Conservation (phyloP, 2,113 vertebrate genomes). For the Taurulus bubalis region DNA sequence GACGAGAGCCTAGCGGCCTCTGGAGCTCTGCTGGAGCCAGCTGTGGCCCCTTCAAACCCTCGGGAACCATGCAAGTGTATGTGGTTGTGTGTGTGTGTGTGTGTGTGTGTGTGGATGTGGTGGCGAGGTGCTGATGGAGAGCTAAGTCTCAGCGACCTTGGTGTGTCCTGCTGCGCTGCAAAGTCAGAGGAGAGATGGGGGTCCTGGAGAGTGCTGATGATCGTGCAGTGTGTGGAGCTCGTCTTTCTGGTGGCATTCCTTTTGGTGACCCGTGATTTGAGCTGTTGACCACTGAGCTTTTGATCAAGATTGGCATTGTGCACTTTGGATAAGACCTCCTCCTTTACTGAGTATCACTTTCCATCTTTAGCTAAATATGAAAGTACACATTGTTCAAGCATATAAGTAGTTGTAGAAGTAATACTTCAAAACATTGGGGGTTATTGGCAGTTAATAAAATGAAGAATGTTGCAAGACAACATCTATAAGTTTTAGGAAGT, state of each 20-base stretch:
- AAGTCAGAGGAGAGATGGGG: constrained; percentile 61
- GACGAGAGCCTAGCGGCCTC: not conserved
- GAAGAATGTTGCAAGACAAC: not conserved
- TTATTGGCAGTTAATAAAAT: not conserved
- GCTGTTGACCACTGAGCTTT: constrained; percentile 24
- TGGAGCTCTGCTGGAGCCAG: constrained; percentile 18
- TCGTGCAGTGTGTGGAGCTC: not conserved
- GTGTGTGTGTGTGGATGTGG: constrained; percentile 41
- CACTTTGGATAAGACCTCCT: not conserved
- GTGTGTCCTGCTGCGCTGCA: constrained; percentile 72
- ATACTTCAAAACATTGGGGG: not conserved
- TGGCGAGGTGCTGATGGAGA: constrained; percentile 71
- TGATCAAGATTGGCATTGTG: not conserved
- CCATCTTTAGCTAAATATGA: not conserved
- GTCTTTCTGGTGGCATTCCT: not conserved
- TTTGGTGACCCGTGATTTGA: constrained; percentile 22
- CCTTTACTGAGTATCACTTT: not conserved
- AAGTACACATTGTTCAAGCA: not conserved
- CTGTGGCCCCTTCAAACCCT: constrained; percentile 18
- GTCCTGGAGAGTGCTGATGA: constrained; percentile 41
- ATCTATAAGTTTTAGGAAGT: not conserved
- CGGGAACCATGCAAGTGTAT: not conserved
- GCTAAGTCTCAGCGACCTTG: constrained; percentile 69
- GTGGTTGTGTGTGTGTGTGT: constrained; percentile 44
- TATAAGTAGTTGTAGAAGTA: not conserved